These are phyloP conservation scores for Poeciliopsis presidionis DNA, from an alignment of 2,797 vertebrate species.

Conservation along the genomic window DNA sequence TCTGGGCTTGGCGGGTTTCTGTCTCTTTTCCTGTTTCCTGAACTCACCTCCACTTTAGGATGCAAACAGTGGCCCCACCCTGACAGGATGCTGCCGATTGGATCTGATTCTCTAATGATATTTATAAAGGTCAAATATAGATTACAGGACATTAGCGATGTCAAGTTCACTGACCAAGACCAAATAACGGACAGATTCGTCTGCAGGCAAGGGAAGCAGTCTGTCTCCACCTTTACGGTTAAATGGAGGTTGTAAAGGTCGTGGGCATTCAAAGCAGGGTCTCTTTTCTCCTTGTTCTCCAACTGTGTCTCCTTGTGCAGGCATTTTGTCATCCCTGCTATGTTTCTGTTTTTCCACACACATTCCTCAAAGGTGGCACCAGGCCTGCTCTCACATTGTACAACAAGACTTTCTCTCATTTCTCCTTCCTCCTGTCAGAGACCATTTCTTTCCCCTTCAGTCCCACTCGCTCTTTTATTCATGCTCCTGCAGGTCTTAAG, in stretches of 20 bases:
- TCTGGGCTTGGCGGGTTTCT: not conserved
- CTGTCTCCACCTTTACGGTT: slow-evolving; percentile 44
- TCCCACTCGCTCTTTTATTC: slow-evolving; percentile 73
- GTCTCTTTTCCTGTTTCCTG: not conserved
- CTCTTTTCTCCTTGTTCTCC: slow-evolving; percentile 9
- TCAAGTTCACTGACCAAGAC: not conserved
- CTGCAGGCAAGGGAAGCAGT: not conserved
- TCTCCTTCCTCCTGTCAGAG: slow-evolving; percentile 58
- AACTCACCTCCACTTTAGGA: not conserved
- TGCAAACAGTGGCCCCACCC: no score
- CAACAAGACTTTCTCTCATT: slow-evolving; percentile 64
- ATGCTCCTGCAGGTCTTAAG: slow-evolving; percentile 57
- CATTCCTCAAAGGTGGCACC: slow-evolving; percentile 52
- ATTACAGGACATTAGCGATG: not conserved
- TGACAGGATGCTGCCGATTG: not conserved
- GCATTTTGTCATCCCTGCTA: slow-evolving; percentile 48
- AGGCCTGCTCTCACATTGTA: slow-evolving; percentile 52
- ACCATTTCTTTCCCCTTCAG: slow-evolving; percentile 69
- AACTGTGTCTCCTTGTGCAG: slow-evolving; percentile 1
- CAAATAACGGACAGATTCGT: not conserved
- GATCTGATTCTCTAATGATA: not conserved
- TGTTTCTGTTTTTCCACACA: slow-evolving; percentile 41
- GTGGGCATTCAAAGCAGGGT: slow-evolving; percentile 31
- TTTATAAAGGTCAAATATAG: not conserved
- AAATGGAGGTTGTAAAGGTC: slow-evolving; percentile 56